phyloP scores from a whole-genome alignment of 2,888 invertebrate species.

The Pyrocoelia pectoralis region DNA sequence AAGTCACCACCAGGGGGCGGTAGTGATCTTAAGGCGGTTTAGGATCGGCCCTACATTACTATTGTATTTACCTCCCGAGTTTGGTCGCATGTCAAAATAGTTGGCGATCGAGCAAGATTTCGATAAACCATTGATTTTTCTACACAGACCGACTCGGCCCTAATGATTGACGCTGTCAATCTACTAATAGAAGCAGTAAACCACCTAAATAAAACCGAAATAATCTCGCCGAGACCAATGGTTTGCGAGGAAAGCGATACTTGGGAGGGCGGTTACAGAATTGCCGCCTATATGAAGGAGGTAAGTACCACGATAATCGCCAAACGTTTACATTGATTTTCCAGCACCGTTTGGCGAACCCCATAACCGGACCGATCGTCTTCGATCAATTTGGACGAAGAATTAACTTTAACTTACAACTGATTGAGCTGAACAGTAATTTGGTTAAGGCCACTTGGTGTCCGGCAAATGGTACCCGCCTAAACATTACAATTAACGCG shows the following conservation, averaged over 20 bases:
- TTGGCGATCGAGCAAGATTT: too few species aligned
- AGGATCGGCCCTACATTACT: too few species aligned
- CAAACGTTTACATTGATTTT: too few species aligned
- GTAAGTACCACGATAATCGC: slow-evolving; percentile 61
- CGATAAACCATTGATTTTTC: too few species aligned
- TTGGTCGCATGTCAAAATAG: too few species aligned
- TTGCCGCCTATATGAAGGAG: slow-evolving; percentile 72
- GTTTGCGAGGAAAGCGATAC: slow-evolving; percentile 53
- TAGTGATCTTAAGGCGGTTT: too few species aligned
- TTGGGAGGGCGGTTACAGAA: slow-evolving; percentile 67
- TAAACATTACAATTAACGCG: slow-evolving; percentile 36
- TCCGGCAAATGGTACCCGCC: slow-evolving; percentile 37
- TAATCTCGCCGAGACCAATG: slow-evolving; percentile 39
- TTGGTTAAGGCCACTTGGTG: slow-evolving; percentile 64
- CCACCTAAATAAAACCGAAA: slow-evolving; percentile 40
- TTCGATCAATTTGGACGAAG: slow-evolving; percentile 75
- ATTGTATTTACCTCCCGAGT: too few species aligned
- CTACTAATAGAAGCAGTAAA: slow-evolving; percentile 51
- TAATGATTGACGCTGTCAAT: slow-evolving; percentile 74
- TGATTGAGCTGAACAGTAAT: slow-evolving; percentile 68
- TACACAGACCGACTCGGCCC: slow-evolving; percentile 71
- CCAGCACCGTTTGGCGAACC: slow-evolving; percentile 50
- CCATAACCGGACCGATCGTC: slow-evolving; percentile 70
- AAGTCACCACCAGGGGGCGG: too few species aligned
- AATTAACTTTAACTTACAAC: slow-evolving; percentile 67